Percentiles rank a stretch among this genome's conserved stretches.
Evolutionary conservation across 2,888 invertebrate species (phyloP).

Genomic region (Achlya flavicornis): DNA sequence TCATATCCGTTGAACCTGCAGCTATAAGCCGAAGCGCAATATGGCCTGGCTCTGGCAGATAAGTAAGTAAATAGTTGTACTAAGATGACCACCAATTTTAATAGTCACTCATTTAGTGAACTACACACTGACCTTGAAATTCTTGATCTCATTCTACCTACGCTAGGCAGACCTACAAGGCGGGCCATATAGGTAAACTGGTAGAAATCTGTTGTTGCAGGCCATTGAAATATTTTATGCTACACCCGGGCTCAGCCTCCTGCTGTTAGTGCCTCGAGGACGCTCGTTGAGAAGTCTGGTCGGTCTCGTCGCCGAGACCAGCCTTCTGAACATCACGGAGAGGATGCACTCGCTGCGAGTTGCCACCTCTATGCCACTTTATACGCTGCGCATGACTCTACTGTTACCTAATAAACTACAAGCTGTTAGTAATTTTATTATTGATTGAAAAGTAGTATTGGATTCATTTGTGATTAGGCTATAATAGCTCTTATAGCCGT

Average conservation of each 20-base stretch:
- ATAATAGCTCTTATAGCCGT: too few relatives aligned
- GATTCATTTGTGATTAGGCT: too few relatives aligned
- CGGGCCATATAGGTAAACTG: not conserved
- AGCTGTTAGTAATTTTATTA: conserved; percentile 49
- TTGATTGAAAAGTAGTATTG: too few relatives aligned
- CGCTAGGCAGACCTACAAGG: not conserved
- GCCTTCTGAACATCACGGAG: conserved; percentile 42
- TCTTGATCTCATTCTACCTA: not conserved
- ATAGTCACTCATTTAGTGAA: too few relatives aligned
- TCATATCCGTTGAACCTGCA: not conserved
- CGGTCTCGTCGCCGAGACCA: conserved; percentile 39
- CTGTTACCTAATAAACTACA: conserved; percentile 71
- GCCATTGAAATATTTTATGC: conserved; percentile 73
- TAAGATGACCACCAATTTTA: too few relatives aligned
- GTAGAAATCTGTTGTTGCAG: conserved; percentile 42
- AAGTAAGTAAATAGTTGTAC: too few relatives aligned
- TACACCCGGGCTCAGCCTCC: conserved; percentile 61
- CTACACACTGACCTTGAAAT: not conserved
- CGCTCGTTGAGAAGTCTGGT: conserved; percentile 53
- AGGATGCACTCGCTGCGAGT: conserved; percentile 55
- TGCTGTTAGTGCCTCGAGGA: conserved; percentile 65
- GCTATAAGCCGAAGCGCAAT: too few relatives aligned
- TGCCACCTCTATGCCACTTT: conserved; percentile 69
- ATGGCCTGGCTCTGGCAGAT: too few relatives aligned
- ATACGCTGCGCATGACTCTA: conserved; percentile 75